Conservation (phyloP, 2,113 vertebrate species). For the Todiramphus saurophagus region DNA sequence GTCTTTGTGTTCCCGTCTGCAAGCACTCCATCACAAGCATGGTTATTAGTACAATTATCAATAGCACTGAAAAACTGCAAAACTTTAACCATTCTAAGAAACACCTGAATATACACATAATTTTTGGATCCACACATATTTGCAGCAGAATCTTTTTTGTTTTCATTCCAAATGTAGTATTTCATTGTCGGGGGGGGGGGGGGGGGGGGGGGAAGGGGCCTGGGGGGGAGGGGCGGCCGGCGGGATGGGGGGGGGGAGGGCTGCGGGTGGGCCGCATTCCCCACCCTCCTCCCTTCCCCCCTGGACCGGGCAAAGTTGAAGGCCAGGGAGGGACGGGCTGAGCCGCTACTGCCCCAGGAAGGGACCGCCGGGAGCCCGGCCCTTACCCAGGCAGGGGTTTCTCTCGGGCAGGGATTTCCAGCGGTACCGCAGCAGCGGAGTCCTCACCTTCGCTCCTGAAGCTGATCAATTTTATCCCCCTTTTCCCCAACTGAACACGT, state of each 20-base stretch:
- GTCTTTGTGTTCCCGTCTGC: not conserved
- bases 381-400: not conserved
- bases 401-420: not conserved
- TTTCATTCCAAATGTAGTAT: not conserved
- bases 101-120: not conserved
- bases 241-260: not conserved
- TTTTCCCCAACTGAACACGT: not conserved
- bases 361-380: not conserved
- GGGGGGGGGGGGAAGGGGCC: not conserved
- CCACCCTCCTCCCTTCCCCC: not conserved
- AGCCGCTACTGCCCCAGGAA: not conserved
- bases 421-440: not conserved
- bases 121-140: not conserved
- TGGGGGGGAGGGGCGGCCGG: not conserved
- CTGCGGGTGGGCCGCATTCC: not conserved
- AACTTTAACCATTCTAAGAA: not conserved
- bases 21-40: not conserved
- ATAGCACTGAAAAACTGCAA: not conserved
- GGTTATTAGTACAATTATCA: not conserved
- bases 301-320: not conserved
- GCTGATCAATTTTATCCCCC: not conserved
- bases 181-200: not conserved
- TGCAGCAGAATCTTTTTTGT: not conserved
- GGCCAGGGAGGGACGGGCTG: not conserved
- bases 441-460: not conserved